Conservation (phyloP, 2,113 vertebrate species). For the Artemisiospiza belli region DNA sequence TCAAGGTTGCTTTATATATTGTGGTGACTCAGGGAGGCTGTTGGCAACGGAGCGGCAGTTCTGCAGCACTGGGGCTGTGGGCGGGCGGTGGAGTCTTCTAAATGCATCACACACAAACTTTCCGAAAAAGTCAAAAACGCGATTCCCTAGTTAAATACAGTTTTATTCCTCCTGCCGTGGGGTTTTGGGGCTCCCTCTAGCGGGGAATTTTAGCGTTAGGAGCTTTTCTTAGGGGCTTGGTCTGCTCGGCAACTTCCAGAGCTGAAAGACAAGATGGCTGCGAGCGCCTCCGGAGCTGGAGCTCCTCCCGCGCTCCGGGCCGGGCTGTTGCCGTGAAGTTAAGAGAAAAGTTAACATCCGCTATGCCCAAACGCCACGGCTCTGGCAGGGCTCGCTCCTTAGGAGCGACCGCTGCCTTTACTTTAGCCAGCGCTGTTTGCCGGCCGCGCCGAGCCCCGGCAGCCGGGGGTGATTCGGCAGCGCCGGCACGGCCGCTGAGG, state of each 20-base stretch:
- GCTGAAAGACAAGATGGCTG: constrained; percentile 71
- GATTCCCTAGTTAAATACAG: background rate
- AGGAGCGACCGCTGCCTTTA: too few relatives aligned
- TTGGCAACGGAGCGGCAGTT: background rate
- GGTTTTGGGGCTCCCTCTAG: constrained; percentile 70
- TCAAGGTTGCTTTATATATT: constrained; percentile 14
- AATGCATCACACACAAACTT: background rate
- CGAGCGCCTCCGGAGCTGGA: background rate
- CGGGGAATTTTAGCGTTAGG: background rate
- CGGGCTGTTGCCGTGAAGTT: background rate
- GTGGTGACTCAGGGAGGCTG: constrained; percentile 1
- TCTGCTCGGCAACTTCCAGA: background rate
- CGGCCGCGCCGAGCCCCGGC: background rate
- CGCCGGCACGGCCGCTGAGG: background rate
- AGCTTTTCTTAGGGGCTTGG: background rate
- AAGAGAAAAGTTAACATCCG: background rate
- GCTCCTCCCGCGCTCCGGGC: background rate
- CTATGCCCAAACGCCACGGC: rapidly evolving
- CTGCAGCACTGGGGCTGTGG: background rate
- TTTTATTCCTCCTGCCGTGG: background rate
- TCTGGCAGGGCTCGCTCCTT: rapidly evolving
- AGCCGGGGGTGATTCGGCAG: background rate
- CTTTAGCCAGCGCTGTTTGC: too few relatives aligned
- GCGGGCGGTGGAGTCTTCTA: background rate
- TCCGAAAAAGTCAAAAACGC: constrained; percentile 1